Conservation (phyloP, 2,888 invertebrate genomes). For the Papilio gigon region DNA sequence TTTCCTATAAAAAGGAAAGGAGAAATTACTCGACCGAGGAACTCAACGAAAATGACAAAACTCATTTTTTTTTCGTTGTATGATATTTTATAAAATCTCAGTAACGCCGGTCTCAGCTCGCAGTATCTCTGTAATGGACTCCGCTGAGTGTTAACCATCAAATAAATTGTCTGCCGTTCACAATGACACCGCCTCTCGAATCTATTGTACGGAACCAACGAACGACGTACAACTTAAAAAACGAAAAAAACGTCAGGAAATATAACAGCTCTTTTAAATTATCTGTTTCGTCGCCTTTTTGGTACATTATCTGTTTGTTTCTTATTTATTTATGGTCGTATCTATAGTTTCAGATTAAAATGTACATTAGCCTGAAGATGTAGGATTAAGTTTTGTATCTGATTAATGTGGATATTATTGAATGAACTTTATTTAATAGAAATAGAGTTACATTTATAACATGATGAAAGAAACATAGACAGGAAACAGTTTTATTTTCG, state of each 20-base stretch:
- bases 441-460: not conserved
- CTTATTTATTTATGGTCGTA: not conserved
- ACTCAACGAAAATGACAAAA: not conserved
- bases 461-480: not conserved
- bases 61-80: not conserved
- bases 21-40: too few species aligned
- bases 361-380: too few species aligned
- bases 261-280: slow-evolving; percentile 12
- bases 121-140: slow-evolving; percentile 31
- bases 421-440: not conserved
- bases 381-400: too few species aligned
- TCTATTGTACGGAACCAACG: slow-evolving; percentile 24
- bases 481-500: too few species aligned
- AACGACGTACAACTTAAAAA: slow-evolving; percentile 3
- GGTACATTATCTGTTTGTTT: slow-evolving; percentile 6
- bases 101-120: slow-evolving; percentile 1
- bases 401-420: too few species aligned
- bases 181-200: slow-evolving; percentile 20
- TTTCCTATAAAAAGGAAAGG: too few species aligned
- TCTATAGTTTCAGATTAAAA: too few species aligned
- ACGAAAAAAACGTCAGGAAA: slow-evolving; percentile 17
- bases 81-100: not conserved
- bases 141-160: slow-evolving; percentile 35
- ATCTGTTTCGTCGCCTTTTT: slow-evolving; percentile 7
- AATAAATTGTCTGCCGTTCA: slow-evolving; percentile 5